These are phyloP conservation scores for Gobionotothen gibberifrons DNA, from an alignment of 2,797 vertebrate species.

Conservation along the genomic window DNA sequence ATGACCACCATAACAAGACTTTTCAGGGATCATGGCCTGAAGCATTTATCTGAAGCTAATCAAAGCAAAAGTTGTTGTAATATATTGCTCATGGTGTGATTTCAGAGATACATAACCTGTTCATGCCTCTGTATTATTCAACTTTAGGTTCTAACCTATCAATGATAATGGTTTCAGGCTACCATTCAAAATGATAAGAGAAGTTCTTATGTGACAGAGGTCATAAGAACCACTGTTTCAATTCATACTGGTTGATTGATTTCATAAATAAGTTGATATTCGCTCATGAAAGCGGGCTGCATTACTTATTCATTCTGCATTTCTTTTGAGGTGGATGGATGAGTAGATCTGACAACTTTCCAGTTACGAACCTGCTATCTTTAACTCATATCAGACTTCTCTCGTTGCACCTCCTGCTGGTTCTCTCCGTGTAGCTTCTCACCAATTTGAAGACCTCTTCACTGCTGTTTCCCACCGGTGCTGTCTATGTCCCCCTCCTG, in stretches of 20 bases:
- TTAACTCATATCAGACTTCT: slow-evolving; percentile 34
- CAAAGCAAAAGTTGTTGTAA: background rate
- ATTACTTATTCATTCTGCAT: slow-evolving; percentile 48
- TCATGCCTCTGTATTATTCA: background rate
- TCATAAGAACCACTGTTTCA: slow-evolving; percentile 9
- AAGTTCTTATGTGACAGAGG: slow-evolving; percentile 8
- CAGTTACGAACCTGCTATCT: slow-evolving; percentile 25
- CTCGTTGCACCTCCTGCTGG: slow-evolving; percentile 32
- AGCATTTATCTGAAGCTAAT: background rate
- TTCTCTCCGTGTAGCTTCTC: slow-evolving; percentile 29
- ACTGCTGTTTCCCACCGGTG: slow-evolving; percentile 21
- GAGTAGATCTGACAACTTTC: slow-evolving; percentile 44
- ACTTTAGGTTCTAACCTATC: background rate
- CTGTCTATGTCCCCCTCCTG: slow-evolving; percentile 34
- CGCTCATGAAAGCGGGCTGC: slow-evolving; percentile 20
- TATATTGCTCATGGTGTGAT: background rate
- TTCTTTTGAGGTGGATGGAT: slow-evolving; percentile 33
- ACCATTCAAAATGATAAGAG: background rate
- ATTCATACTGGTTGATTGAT: slow-evolving; percentile 14
- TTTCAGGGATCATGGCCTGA: background rate
- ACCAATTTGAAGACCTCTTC: slow-evolving; percentile 30
- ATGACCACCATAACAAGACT: too few species aligned
- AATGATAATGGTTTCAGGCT: background rate
- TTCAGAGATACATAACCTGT: background rate
- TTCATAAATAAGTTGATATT: slow-evolving; percentile 44